Evolutionary conservation across 2,888 invertebrate genomes (phyloP), one percentile per base, ranked within the genome.

Genomic region (Lasius fuliginosus): DNA sequence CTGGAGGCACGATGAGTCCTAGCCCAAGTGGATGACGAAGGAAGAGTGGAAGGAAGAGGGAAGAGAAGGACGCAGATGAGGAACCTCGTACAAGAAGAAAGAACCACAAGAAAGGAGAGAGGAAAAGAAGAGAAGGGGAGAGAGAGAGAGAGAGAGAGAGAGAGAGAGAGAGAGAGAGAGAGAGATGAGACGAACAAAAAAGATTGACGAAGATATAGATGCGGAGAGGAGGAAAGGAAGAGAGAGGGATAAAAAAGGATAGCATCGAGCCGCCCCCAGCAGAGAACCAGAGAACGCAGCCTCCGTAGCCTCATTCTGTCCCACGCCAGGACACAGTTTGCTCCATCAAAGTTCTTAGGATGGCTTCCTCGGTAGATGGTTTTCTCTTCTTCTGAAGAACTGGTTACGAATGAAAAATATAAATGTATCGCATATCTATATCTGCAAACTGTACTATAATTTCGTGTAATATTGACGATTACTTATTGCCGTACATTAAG

Each of bases 261-360:
- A 93, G 91, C 91, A 92, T 91, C 87, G 91, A 93, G 94, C 92
- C 94, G 94, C 94, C 94, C 94, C 94, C 94, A 94, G 95, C 95
- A 94, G 95, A 94, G 94, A 91, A 90, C 89, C 91, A 23, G 23
- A 23, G 23, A 23, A 23, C 23, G 23, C 94, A 94, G 92, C 93
- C 92, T 94, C 93, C 90, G 91, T 83, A 84, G 88, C 87, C 53
- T 88, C 90, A 90, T 88, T 89, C 90, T 92, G 92, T 94, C 94
- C 93, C 93, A 92, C 93, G 92, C 90, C 89, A 76, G 86, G 79
- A 89, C 91, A 93, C 89, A 88, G 90, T 93, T 88, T 68, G 87
- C 93, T 94, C 92, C 67, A 71, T 90, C 60, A 84, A 87, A 93
- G 93, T 94, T 94, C 94, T 91, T 90, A n/a, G n/a, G 30, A 75